These are phyloP conservation scores for Delia radicum DNA, from an alignment of 1,140 invertebrate species.

Conservation along the genomic window DNA sequence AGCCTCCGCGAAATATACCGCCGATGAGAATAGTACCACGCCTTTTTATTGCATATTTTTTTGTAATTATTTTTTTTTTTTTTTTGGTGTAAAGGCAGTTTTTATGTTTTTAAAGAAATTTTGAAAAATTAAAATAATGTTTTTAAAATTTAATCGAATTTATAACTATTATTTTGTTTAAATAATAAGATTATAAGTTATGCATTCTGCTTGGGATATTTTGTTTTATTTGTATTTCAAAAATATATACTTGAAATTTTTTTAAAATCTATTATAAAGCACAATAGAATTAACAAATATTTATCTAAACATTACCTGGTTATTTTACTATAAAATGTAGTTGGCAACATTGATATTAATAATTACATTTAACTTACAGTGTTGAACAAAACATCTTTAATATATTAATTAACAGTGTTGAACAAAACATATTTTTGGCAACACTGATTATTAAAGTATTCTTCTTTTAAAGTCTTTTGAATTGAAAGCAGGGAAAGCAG, in stretches of 20 bases:
- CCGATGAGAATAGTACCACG: constrained; percentile 98
- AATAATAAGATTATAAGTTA: neutral
- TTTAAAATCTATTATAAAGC: neutral
- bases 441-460: too few relatives aligned
- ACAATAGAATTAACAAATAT: neutral
- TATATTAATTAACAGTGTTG: too few relatives aligned
- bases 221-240: neutral
- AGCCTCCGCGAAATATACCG: constrained; percentile 98
- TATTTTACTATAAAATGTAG: too few relatives aligned
- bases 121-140: neutral
- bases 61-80: neutral
- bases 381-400: too few relatives aligned
- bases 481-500: too few relatives aligned
- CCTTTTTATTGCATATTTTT: constrained; percentile 61
- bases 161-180: neutral
- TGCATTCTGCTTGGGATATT: constrained; percentile 19
- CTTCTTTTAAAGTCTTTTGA: too few relatives aligned
- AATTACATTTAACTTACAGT: too few relatives aligned
- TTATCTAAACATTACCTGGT: too few relatives aligned
- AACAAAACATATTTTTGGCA: too few relatives aligned
- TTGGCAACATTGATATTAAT: neutral
- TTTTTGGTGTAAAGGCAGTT: neutral
- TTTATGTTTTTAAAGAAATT: constrained; percentile 11
- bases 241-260: neutral
- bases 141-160: neutral